Evolutionary conservation across 2,888 invertebrate genomes (phyloP).

Genomic region (Dynastes tityus): DNA sequence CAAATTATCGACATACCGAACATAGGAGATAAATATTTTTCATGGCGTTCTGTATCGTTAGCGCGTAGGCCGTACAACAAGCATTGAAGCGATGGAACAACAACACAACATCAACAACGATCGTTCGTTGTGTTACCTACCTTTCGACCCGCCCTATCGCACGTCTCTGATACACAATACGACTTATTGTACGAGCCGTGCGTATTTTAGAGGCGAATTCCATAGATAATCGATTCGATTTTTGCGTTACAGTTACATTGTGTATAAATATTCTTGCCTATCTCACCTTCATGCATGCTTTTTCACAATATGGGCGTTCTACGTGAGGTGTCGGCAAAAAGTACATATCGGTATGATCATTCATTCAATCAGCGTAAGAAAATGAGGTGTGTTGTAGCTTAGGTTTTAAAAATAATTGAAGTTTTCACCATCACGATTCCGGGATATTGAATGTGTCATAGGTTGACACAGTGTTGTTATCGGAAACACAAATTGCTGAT

Average conservation of each 20-base stretch:
- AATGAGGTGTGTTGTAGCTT: too few relatives aligned
- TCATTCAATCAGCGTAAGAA: too few relatives aligned
- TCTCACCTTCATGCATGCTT: conserved; percentile 7
- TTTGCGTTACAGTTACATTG: conserved; percentile 32
- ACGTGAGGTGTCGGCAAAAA: too few relatives aligned
- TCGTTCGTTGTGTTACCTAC: conserved; percentile 17
- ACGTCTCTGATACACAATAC: conserved; percentile 39
- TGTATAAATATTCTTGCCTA: not conserved
- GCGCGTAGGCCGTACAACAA: conserved; percentile 33
- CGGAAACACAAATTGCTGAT: too few relatives aligned
- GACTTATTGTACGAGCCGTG: conserved; percentile 24
- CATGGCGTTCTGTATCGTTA: conserved; percentile 20
- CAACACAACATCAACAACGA: conserved; percentile 20
- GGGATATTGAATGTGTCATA: too few relatives aligned
- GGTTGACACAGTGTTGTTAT: too few relatives aligned
- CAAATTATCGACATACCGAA: conserved; percentile 43
- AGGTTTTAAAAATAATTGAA: too few relatives aligned
- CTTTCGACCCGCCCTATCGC: conserved; percentile 22
- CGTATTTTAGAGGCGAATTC: conserved; percentile 43
- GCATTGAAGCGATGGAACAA: conserved; percentile 20
- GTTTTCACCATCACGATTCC: too few relatives aligned
- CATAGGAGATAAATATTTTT: conserved; percentile 40
- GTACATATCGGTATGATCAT: too few relatives aligned
- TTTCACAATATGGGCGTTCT: not conserved
- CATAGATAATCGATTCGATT: conserved; percentile 44